Base-by-base conservation (phyloP, 2,113 vertebrate genomes). In the Catagonus wagneri region DNA sequence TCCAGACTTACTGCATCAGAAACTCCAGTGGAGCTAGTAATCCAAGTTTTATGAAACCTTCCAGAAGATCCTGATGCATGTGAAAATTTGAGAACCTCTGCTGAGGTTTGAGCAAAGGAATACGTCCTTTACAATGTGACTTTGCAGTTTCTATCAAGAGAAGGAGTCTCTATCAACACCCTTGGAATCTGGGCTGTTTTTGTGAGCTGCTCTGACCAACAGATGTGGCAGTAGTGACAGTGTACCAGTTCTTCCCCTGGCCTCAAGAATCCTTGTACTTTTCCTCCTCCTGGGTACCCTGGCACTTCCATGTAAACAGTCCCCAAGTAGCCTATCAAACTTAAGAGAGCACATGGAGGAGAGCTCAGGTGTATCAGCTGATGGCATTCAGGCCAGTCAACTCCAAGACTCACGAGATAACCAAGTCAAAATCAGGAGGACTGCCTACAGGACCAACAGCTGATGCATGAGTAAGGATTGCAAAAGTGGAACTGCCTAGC, bases 201-300 rank as follows among this genome's bases (percentile, higher is more conserved):
- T 95, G n/a, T 69, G 80, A 88, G 84, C 60, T 84, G 34, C n/a
- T 96, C 75, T 81, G 61, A 89, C 25, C 27, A 60, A 69, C 29
- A 92, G 60, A 80, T 63, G 25, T 36, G 29, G 58, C 20, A 78
- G 14, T 72, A 36, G 20, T 52, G 22, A 85, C 10, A 65, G 6
- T 11, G 20, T 36, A 15, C 29, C 20, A n/a, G 3, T 89, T 81
- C 34, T 54, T 80, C 34, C 4, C 25, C 56, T 91, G 34, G 27
- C 68, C 27, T 88, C 83, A n/a, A 52, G 61, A 89, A 61, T 66
- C 34, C 29, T 68, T 65, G 14, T 3, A 25, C 1, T 44, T 81
- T 86, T 81, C 72, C 16, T 76, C 8, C 60, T 14, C 50, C 16
- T 66, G 60, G 6, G 34, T 76, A 76, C 4, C 22, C 50, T 36